phyloP scores from a whole-genome alignment of 2,888 invertebrate species.

The Athalia cordata region DNA sequence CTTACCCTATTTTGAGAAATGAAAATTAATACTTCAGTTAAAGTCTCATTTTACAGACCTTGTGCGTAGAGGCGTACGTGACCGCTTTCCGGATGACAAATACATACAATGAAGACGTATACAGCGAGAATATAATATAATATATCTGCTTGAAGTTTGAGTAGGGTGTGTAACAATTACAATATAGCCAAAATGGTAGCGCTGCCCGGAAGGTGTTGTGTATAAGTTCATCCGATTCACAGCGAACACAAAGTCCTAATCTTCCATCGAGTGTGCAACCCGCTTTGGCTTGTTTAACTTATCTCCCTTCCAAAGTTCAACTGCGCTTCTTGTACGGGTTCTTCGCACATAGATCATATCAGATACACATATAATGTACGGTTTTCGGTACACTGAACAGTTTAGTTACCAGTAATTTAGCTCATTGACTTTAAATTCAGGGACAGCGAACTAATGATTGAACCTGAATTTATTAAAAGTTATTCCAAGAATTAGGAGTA shows the following conservation, averaged over 20 bases:
- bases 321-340: too few species aligned
- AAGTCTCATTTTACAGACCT: slow-evolving; percentile 22
- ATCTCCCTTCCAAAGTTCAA: too few species aligned
- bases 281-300: not conserved
- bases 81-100: not conserved
- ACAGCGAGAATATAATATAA: not conserved
- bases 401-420: too few species aligned
- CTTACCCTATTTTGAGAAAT: too few species aligned
- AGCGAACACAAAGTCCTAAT: slow-evolving; percentile 51
- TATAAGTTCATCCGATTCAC: slow-evolving; percentile 48
- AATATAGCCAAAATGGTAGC: slow-evolving; percentile 37
- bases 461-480: too few species aligned
- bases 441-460: too few species aligned
- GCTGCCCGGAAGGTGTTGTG: slow-evolving; percentile 40
- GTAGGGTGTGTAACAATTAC: slow-evolving; percentile 40
- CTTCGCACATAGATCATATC: too few species aligned
- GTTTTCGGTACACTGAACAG: too few species aligned
- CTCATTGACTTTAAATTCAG: too few species aligned
- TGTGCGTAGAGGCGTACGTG: slow-evolving; percentile 29
- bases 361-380: too few species aligned
- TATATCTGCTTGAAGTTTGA: slow-evolving; percentile 29
- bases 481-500: too few species aligned
- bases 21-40: slow-evolving; percentile 25
- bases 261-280: slow-evolving; percentile 45
- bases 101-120: not conserved